phyloP scores from a whole-genome alignment of 1,140 invertebrate species.

The Papilio glaucus region DNA sequence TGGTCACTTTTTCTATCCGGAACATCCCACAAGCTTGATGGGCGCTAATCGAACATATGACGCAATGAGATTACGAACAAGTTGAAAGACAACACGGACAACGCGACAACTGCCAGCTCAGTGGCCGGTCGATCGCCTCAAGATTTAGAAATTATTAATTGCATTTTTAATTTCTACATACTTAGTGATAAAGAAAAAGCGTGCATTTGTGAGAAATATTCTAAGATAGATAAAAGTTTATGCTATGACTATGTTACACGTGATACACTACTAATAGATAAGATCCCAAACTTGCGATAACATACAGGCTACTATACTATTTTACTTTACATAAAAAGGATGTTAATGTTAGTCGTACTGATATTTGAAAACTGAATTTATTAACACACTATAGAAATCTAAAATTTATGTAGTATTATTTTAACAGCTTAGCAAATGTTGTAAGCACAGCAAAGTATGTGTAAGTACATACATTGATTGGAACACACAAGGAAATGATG shows the following conservation, averaged over 20 bases:
- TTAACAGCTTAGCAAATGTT: neutral
- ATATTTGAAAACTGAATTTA: no score
- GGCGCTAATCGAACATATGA: constrained; percentile 45
- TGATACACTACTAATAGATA: neutral
- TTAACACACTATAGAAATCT: no score
- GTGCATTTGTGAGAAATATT: neutral
- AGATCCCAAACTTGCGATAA: no score
- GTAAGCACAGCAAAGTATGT: neutral
- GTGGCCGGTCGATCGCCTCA: neutral
- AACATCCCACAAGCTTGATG: constrained; percentile 58
- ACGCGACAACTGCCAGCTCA: neutral
- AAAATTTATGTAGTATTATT: neutral
- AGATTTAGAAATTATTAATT: neutral
- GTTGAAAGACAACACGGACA: neutral
- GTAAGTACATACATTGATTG: neutral
- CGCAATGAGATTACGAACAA: constrained; percentile 39
- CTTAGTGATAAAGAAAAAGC: neutral
- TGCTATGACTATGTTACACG: neutral
- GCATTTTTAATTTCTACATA: neutral
- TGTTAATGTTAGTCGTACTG: no score
- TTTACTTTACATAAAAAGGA: no score
- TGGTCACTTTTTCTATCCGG: constrained; percentile 74
- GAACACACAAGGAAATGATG: constrained; percentile 16
- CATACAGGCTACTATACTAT: no score
- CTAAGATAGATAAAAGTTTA: no score